phyloP scores from a whole-genome alignment of 2,888 invertebrate species.

The Pyrgus malvae region DNA sequence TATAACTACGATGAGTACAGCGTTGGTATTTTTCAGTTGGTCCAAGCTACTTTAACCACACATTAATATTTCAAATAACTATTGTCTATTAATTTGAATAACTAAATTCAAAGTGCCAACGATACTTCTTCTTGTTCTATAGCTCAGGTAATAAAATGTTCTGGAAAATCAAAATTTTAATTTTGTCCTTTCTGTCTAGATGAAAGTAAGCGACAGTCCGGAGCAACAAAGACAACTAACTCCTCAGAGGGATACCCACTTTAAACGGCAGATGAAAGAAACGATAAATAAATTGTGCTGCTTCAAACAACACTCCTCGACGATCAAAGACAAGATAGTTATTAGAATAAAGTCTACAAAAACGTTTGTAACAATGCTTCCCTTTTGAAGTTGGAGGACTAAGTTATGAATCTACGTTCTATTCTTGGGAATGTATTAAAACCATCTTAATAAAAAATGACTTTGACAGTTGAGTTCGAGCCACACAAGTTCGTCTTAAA shows the following conservation, averaged over 20 bases:
- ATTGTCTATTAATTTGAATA: too few relatives aligned
- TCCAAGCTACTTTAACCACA: too few relatives aligned
- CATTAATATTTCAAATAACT: too few relatives aligned
- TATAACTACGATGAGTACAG: too few relatives aligned
- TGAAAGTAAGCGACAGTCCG: not conserved
- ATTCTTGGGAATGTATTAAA: constrained; percentile 69
- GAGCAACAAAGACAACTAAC: not conserved
- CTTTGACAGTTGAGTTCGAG: constrained; percentile 36
- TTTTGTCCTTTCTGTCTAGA: not conserved
- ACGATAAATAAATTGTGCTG: constrained; percentile 18
- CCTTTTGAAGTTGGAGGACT: constrained; percentile 59
- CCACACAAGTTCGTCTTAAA: too few relatives aligned
- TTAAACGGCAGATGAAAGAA: constrained; percentile 7
- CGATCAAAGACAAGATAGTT: constrained; percentile 38
- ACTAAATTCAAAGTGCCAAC: too few relatives aligned
- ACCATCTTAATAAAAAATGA: constrained; percentile 56
- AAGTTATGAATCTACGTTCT: constrained; percentile 48
- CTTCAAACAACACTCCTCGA: constrained; percentile 30
- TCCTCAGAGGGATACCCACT: constrained; percentile 1
- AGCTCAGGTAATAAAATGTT: not conserved
- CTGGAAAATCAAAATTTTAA: not conserved
- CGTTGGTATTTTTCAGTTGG: too few relatives aligned
- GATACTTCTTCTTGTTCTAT: too few relatives aligned
- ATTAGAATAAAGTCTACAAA: constrained; percentile 37
- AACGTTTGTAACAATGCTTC: constrained; percentile 44